Evolutionary conservation across 2,888 invertebrate genomes (phyloP).

Genomic region (Troides aeacus): DNA sequence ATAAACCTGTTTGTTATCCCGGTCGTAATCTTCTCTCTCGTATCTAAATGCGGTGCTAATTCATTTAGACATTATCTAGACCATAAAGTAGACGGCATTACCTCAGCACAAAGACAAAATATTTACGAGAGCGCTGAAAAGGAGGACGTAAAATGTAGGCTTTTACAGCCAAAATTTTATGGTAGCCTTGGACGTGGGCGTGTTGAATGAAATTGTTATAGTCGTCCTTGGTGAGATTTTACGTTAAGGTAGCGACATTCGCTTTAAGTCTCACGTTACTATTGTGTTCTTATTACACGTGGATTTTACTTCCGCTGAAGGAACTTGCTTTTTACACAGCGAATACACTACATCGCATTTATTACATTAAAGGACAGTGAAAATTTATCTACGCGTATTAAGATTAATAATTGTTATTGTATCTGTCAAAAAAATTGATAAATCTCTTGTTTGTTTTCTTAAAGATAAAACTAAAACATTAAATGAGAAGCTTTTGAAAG

Average conservation of each 20-base stretch:
- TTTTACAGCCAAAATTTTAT: conserved; percentile 29
- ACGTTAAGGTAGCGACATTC: conserved; percentile 12
- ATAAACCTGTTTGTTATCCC: too few relatives aligned
- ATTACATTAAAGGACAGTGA: too few relatives aligned
- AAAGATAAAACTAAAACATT: background rate
- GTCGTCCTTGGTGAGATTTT: conserved; percentile 27
- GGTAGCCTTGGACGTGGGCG: conserved; percentile 27
- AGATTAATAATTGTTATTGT: too few relatives aligned
- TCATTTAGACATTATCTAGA: conserved; percentile 19
- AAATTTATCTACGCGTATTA: too few relatives aligned
- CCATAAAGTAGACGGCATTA: conserved; percentile 12
- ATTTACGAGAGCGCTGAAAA: conserved; percentile 25
- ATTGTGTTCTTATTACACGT: background rate
- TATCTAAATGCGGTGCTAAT: conserved; percentile 22
- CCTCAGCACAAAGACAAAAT: conserved; percentile 26
- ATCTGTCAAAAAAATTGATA: too few relatives aligned
- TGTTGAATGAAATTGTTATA: conserved; percentile 24
- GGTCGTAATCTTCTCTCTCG: background rate
- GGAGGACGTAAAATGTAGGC: conserved; percentile 16
- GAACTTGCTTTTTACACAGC: too few relatives aligned
- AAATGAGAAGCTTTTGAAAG: conserved; percentile 1
- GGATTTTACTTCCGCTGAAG: background rate
- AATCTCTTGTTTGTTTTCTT: too few relatives aligned
- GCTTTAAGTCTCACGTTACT: conserved; percentile 5
- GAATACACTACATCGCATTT: too few relatives aligned